These are phyloP conservation scores for Oriolus oriolus DNA, from an alignment of 2,113 vertebrate genomes.

Conservation along the genomic window DNA sequence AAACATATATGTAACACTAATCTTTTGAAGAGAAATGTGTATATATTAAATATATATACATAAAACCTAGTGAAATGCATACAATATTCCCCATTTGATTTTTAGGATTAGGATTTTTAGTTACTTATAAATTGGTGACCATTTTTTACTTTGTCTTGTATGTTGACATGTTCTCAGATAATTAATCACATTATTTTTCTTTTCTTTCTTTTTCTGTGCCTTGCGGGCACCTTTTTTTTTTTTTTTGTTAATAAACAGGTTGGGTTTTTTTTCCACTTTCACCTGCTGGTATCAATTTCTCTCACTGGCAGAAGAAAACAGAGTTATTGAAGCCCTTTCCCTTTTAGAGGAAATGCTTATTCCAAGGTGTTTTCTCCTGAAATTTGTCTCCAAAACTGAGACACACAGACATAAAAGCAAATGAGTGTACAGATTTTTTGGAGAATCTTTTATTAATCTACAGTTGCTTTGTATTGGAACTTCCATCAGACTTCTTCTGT, in stretches of 20 bases:
- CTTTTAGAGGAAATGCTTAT: not conserved
- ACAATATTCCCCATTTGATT: not conserved
- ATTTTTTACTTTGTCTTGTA: not conserved
- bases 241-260: not conserved
- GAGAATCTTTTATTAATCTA: not conserved
- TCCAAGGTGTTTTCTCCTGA: not conserved
- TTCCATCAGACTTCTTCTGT: not conserved
- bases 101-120: not conserved
- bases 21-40: not conserved
- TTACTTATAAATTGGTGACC: not conserved
- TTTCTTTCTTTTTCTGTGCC: too few relatives aligned
- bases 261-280: not conserved
- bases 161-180: not conserved
- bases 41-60: not conserved
- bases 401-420: not conserved
- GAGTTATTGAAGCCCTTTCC: not conserved
- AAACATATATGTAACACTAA: not conserved
- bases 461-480: not conserved
- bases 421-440: not conserved
- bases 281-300: not conserved
- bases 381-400: not conserved
- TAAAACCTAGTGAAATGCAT: not conserved
- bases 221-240: too few relatives aligned
- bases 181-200: slow-evolving; percentile 16
- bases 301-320: not conserved